These are phyloP conservation scores for Brachypteracias leptosomus DNA, from an alignment of 2,113 vertebrate species.

Conservation along the genomic window DNA sequence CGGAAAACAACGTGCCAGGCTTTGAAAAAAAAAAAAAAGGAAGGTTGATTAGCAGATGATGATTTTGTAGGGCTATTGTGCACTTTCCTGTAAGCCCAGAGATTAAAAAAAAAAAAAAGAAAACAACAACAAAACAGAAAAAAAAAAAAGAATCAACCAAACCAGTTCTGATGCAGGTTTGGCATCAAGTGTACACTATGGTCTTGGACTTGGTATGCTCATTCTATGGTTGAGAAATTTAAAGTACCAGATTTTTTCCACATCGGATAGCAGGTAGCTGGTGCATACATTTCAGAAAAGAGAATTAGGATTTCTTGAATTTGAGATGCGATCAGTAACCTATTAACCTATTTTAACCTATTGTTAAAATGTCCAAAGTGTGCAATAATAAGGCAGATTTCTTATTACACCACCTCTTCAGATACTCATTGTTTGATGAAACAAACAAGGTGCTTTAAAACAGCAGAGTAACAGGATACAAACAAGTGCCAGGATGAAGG, in stretches of 20 bases:
- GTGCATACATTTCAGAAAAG: slow-evolving; percentile 39
- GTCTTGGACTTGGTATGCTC: background rate
- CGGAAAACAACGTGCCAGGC: slow-evolving; percentile 30
- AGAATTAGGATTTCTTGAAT: slow-evolving; percentile 52
- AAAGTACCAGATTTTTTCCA: slow-evolving; percentile 38
- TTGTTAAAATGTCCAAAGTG: slow-evolving; percentile 57
- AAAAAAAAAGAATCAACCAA: background rate
- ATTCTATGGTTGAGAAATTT: background rate
- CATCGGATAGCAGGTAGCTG: slow-evolving; percentile 27
- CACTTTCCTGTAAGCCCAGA: slow-evolving; percentile 5
- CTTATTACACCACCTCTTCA: slow-evolving; percentile 59
- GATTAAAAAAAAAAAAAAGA: background rate
- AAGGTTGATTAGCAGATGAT: slow-evolving; percentile 12
- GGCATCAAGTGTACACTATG: background rate
- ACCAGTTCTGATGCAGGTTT: slow-evolving; percentile 38
- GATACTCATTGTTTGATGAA: slow-evolving; percentile 66
- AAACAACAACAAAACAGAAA: background rate
- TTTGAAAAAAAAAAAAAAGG: background rate
- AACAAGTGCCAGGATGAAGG: slow-evolving; percentile 37
- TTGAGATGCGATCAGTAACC: slow-evolving; percentile 20
- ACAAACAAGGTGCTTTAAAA: slow-evolving; percentile 69
- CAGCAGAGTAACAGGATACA: slow-evolving; percentile 63
- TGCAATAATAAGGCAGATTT: slow-evolving; percentile 66
- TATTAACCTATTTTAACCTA: too few species aligned
- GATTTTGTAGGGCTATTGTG: slow-evolving; percentile 5